phyloP scores from a whole-genome alignment of 2,113 vertebrate species.

The Gracilinanus agilis region DNA sequence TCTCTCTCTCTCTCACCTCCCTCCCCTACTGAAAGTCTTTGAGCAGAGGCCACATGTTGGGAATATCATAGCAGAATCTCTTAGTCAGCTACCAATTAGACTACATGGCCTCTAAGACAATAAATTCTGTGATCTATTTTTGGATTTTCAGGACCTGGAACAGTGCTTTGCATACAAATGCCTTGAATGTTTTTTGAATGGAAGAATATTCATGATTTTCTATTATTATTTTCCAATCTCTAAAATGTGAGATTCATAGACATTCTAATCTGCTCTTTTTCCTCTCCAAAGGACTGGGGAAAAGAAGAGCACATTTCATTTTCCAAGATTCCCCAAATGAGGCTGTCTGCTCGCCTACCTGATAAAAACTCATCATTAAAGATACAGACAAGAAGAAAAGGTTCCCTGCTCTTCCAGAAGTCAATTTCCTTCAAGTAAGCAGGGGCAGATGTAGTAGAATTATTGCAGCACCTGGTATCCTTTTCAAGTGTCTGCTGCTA shows the following conservation, averaged over 20 bases:
- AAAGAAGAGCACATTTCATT: not conserved
- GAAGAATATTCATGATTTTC: not conserved
- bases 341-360: not conserved
- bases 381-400: not conserved
- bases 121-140: not conserved
- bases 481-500: not conserved
- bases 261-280: not conserved
- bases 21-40: not conserved
- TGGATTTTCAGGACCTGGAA: not conserved
- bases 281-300: not conserved
- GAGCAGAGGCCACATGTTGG: not conserved
- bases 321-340: not conserved
- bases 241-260: not conserved
- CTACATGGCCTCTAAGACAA: not conserved
- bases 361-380: not conserved
- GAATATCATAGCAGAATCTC: not conserved
- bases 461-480: not conserved
- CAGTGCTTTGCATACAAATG: not conserved
- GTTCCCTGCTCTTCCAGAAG: not conserved
- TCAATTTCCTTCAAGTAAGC: slow-evolving; percentile 4
- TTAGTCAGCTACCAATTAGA: not conserved
- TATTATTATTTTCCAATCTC: not conserved
- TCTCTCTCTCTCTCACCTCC: not conserved
- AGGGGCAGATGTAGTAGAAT: not conserved
- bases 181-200: not conserved